Conservation (phyloP, 2,797 vertebrate genomes). For the Taenioides sp. region DNA sequence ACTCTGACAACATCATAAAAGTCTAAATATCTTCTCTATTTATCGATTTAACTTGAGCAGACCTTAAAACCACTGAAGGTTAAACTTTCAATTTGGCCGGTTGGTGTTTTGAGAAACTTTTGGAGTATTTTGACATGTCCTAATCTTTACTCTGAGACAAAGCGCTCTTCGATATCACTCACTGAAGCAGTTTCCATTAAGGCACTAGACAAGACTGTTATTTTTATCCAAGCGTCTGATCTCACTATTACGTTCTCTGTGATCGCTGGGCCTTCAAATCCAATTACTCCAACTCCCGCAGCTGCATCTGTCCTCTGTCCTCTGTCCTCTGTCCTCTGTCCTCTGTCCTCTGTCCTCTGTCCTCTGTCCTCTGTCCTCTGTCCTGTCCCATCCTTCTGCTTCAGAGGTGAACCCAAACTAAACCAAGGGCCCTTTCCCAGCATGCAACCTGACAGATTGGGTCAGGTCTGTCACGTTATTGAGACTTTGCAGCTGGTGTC, state of each 20-base stretch:
- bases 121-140: background rate
- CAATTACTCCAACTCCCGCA: background rate
- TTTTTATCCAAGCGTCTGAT: slow-evolving; percentile 13
- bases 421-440: slow-evolving; percentile 8
- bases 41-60: background rate
- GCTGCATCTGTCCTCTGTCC: slow-evolving; percentile 3
- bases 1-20: background rate
- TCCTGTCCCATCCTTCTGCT: background rate
- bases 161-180: background rate
- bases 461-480: background rate
- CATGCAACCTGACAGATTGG: slow-evolving; percentile 28
- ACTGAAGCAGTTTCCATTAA: slow-evolving; percentile 6
- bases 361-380: no score
- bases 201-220: background rate
- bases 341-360: no score
- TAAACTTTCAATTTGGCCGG: slow-evolving; percentile 1
- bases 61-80: background rate
- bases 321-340: no score
- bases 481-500: no score
- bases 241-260: background rate
- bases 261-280: background rate
- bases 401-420: slow-evolving; percentile 25
- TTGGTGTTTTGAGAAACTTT: slow-evolving; percentile 5
- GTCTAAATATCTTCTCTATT: background rate
- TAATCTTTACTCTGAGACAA: background rate